phyloP scores from a whole-genome alignment of 1,140 invertebrate genomes.

The Amphibalanus amphitrite region DNA sequence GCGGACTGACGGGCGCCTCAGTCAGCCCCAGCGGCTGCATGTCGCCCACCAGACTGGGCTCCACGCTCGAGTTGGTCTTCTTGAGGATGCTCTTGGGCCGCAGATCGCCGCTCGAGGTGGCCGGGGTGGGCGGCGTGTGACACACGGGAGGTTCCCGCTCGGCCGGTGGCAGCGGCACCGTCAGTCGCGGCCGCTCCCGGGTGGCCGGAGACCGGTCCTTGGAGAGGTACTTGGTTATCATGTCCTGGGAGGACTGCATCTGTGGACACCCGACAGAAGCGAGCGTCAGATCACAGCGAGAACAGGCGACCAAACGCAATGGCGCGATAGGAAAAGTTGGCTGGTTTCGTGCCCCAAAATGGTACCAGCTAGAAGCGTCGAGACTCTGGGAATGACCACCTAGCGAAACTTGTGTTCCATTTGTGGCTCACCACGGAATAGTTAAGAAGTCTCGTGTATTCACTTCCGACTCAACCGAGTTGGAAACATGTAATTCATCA shows the following conservation, averaged over 20 bases:
- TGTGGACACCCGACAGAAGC: not conserved
- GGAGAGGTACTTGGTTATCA: not conserved
- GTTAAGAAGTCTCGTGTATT: not conserved
- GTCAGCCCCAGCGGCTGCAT: too few species aligned
- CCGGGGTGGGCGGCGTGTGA: too few species aligned
- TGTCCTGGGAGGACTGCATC: not conserved
- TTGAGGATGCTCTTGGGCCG: conserved; percentile 24
- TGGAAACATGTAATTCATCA: not conserved
- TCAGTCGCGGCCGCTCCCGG: not conserved
- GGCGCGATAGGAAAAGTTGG: not conserved
- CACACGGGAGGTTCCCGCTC: conserved; percentile 4
- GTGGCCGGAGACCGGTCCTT: too few species aligned
- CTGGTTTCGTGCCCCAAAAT: not conserved
- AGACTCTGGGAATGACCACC: not conserved
- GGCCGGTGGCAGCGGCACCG: conserved; percentile 7
- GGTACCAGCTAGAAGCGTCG: not conserved
- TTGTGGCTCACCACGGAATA: not conserved
- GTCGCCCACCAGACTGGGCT: conserved; percentile 13
- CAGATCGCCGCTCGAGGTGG: conserved; percentile 9
- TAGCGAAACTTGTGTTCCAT: not conserved
- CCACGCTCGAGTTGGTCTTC: conserved; percentile 23
- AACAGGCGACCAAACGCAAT: not conserved
- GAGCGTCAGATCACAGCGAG: not conserved
- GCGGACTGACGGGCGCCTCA: too few species aligned
- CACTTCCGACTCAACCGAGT: not conserved